These are phyloP conservation scores for Cyprinodon tularosa DNA, from an alignment of 2,113 vertebrate genomes.

Conservation along the genomic window DNA sequence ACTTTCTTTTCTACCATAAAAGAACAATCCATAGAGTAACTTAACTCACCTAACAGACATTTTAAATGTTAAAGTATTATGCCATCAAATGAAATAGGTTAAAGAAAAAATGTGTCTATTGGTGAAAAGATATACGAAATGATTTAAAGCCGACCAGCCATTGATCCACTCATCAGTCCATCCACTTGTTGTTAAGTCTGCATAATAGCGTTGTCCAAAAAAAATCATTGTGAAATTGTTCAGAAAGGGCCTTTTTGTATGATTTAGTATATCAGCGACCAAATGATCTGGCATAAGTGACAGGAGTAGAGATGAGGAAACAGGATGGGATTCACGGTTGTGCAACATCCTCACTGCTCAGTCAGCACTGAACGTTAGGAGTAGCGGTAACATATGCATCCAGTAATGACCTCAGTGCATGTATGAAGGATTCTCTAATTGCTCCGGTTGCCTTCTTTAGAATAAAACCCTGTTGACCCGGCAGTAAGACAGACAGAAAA, in stretches of 20 bases:
- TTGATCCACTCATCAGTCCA: background rate
- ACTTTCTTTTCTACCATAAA: too few relatives aligned
- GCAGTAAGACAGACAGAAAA: constrained; percentile 20
- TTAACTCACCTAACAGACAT: too few relatives aligned
- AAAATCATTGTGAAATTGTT: background rate
- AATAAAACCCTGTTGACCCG: constrained; percentile 19
- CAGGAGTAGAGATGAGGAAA: constrained; percentile 54
- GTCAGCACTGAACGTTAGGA: constrained; percentile 51
- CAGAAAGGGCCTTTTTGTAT: background rate
- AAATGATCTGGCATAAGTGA: constrained; percentile 31
- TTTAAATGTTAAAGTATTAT: too few relatives aligned
- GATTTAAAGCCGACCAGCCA: too few relatives aligned
- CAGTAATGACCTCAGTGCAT: background rate
- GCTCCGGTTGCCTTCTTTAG: background rate
- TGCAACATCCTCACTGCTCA: constrained; percentile 69
- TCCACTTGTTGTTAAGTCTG: background rate
- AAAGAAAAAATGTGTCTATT: too few relatives aligned
- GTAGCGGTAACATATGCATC: background rate
- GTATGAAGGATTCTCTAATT: background rate
- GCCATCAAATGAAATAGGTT: too few relatives aligned
- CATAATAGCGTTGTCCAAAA: background rate
- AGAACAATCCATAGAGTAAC: too few relatives aligned
- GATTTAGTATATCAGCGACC: background rate
- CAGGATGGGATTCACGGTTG: constrained; percentile 51
- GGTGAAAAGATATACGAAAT: too few relatives aligned